phyloP scores from a whole-genome alignment of 2,888 invertebrate species.

The Oxyscelio sp. region DNA sequence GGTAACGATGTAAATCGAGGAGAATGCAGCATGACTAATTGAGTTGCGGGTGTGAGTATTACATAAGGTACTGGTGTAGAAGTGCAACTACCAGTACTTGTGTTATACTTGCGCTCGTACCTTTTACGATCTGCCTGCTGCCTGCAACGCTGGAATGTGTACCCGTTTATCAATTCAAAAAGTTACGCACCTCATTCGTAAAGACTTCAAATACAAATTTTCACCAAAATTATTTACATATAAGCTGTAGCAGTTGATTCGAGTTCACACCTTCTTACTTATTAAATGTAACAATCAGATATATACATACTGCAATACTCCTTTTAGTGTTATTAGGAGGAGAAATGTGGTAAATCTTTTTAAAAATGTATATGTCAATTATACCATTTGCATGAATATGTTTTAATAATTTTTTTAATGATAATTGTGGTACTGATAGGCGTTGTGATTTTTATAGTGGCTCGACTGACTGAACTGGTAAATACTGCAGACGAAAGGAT shows the following conservation, averaged over 20 bases:
- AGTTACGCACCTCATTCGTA: neutral
- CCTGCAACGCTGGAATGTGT: slow-evolving; percentile 82
- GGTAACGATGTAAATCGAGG: slow-evolving; percentile 84
- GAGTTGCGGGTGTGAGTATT: slow-evolving; percentile 97
- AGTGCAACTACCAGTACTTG: slow-evolving; percentile 94
- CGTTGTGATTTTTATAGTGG: slow-evolving; percentile 90
- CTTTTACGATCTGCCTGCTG: slow-evolving; percentile 84
- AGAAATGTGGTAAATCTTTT: no score
- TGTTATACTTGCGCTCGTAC: slow-evolving; percentile 95
- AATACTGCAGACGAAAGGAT: slow-evolving; percentile 92
- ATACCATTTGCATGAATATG: neutral
- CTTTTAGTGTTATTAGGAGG: no score
- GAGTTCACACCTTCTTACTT: no score
- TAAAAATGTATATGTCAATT: slow-evolving; percentile 16
- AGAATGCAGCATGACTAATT: slow-evolving; percentile 87
- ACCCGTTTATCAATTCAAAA: slow-evolving; percentile 32
- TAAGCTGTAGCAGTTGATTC: no score
- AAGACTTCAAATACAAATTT: no score
- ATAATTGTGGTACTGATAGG: neutral
- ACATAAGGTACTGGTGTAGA: slow-evolving; percentile 99
- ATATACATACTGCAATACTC: no score
- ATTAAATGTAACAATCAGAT: no score
- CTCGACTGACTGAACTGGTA: slow-evolving; percentile 92
- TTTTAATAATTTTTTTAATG: neutral
- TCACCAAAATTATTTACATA: no score